Evolutionary conservation across 2,888 invertebrate species (phyloP).

Genomic region (Kryphioiulus occultus): DNA sequence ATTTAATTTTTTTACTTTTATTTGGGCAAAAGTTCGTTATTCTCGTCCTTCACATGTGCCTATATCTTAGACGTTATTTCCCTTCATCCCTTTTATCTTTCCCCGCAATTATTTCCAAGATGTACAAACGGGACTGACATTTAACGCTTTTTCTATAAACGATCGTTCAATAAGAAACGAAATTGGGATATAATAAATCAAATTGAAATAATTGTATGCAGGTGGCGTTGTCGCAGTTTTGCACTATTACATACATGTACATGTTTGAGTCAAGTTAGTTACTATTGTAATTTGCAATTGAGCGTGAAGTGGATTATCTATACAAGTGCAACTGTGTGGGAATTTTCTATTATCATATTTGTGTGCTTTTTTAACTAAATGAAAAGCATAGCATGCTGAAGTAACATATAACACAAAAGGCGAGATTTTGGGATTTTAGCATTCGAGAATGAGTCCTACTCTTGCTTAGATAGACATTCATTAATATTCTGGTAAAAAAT

Average conservation of each 20-base stretch:
- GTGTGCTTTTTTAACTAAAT: too few relatives aligned
- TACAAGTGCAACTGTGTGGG: background rate
- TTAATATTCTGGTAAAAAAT: too few relatives aligned
- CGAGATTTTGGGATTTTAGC: too few relatives aligned
- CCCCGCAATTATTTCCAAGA: constrained; percentile 1
- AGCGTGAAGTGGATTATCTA: background rate
- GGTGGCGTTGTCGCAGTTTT: background rate
- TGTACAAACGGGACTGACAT: background rate
- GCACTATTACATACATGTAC: background rate
- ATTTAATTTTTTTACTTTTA: background rate
- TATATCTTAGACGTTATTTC: background rate
- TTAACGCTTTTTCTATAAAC: background rate
- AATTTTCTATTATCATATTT: background rate
- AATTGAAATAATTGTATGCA: background rate
- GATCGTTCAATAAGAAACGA: background rate
- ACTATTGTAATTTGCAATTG: background rate
- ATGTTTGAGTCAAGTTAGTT: background rate
- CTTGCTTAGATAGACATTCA: too few relatives aligned
- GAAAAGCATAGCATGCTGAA: too few relatives aligned
- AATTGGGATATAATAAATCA: background rate
- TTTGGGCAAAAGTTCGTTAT: background rate
- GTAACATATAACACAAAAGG: too few relatives aligned
- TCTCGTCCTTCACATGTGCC: background rate
- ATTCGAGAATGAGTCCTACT: too few relatives aligned
- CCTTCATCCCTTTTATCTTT: background rate